Base-by-base conservation (phyloP, 2,113 vertebrate genomes). In the Pelecanus crispus region DNA sequence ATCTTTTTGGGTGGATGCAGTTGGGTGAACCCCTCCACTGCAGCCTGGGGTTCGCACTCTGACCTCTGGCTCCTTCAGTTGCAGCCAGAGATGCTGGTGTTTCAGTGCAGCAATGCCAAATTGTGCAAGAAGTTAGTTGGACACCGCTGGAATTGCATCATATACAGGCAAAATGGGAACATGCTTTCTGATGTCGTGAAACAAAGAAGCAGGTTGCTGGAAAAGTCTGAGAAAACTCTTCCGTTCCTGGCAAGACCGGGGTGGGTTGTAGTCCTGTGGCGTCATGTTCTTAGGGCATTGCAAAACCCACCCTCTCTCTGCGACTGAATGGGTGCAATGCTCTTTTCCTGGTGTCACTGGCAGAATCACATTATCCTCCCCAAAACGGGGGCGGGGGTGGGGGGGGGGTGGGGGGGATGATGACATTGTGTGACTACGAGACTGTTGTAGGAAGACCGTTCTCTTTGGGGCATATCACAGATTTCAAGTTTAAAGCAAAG, bases 151-250 rank as follows among this genome's bases (percentile, higher is more conserved):
- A 68, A 56, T 88, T 96, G 84, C 89, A 21, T 82, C 74, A 77
- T 2, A 2, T 21, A 16, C 40, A 47, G 87, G 66, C 73, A 82
- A n/a, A 73, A 85, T 29, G 75, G 22, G 62, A 75, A n/a, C 40
- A 4, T n/a, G 31, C 32, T 63, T 47, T 75, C 52, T 61, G 28
- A 59, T 56, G 78, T 56, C 52, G 68, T 0, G 2, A 63, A 91
- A 85, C 56, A 79, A 79, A 84, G 77, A 4, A 52, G 25, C 42
- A 45, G 22, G 18, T 50, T 97, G 63, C 68, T 67, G 77, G 61
- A 65, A 95, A 86, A 75, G 32, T 31, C 9, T 88, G 79, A 93
- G 81, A 66, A 91, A 91, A 65, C 9, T 49, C 29, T 65, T 75
- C n/a, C 0, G 2, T 96, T 95, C 53, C 74, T 45, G 87, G 70